These are phyloP conservation scores for Drosophila jambulina DNA, from an alignment of 1,140 invertebrate species.

Conservation along the genomic window DNA sequence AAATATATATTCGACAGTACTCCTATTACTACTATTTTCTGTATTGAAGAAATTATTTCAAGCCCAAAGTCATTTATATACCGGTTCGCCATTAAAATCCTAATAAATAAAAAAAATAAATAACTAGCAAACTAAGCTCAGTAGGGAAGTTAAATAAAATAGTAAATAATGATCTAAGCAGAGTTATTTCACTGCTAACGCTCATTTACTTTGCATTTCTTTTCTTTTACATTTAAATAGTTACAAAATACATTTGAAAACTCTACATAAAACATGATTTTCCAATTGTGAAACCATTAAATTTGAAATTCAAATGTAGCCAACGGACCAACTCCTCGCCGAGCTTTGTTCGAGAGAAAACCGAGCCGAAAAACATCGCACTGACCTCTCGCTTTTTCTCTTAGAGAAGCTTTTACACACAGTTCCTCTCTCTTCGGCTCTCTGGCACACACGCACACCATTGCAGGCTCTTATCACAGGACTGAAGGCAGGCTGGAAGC, in stretches of 20 bases:
- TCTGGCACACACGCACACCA: slow-evolving; percentile 24
- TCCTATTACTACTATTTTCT: too few species aligned
- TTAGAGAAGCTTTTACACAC: slow-evolving; percentile 8
- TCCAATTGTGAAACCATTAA: slow-evolving; percentile 2
- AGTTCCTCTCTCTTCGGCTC: slow-evolving; percentile 10
- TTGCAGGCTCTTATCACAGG: slow-evolving; percentile 67
- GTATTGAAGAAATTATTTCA: too few species aligned
- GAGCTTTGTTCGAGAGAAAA: slow-evolving; percentile 33
- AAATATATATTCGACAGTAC: too few species aligned
- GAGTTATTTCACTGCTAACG: not conserved
- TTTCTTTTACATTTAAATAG: not conserved
- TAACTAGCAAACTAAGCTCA: too few species aligned
- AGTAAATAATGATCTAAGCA: not conserved
- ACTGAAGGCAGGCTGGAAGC: slow-evolving; percentile 66
- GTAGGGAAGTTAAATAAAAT: not conserved
- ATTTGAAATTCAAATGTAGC: slow-evolving; percentile 38
- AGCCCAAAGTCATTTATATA: too few species aligned
- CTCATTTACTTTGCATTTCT: not conserved
- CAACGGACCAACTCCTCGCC: slow-evolving; percentile 41
- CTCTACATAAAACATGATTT: slow-evolving; percentile 5
- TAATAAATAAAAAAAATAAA: too few species aligned
- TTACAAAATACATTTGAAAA: not conserved
- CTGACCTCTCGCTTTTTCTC: slow-evolving; percentile 9
- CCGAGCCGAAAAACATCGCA: slow-evolving; percentile 43
- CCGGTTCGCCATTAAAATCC: too few species aligned